Evolutionary conservation across 53 echinoderm and acorn worm species (phyloP).

Genomic region (Holothuria leucospilota): DNA sequence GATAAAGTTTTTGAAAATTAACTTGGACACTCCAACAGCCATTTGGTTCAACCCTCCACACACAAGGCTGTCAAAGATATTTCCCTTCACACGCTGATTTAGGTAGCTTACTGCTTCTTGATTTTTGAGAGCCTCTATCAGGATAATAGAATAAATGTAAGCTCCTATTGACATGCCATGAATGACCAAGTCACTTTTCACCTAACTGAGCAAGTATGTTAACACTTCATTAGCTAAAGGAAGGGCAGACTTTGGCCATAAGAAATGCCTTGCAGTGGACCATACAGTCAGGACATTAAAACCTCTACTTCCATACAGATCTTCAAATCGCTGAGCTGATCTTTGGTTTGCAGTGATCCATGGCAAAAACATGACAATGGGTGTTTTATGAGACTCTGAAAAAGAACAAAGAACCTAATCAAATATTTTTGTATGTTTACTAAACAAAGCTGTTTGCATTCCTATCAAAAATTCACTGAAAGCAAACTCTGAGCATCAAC

Average conservation of each 20-base stretch:
- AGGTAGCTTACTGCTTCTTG: not conserved
- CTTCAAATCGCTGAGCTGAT: constrained; percentile 64
- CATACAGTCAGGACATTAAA: constrained; percentile 80
- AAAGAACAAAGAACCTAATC: not conserved
- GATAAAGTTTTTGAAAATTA: constrained; percentile 3
- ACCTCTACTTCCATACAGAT: constrained; percentile 73
- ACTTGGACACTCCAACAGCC: constrained; percentile 61
- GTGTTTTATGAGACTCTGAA: constrained; percentile 66
- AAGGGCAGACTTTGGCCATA: constrained; percentile 72
- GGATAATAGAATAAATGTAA: constrained; percentile 66
- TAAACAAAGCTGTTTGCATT: no score
- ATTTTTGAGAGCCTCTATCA: not conserved
- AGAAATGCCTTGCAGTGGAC: constrained; percentile 56
- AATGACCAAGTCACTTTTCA: constrained; percentile 65
- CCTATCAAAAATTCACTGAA: no score
- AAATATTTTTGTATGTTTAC: no score
- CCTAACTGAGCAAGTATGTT: constrained; percentile 52
- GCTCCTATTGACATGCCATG: constrained; percentile 85
- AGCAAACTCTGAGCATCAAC: no score
- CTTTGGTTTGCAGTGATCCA: constrained; percentile 76
- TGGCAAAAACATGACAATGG: constrained; percentile 70
- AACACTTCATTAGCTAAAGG: constrained; percentile 61
- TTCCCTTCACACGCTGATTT: constrained; percentile 66
- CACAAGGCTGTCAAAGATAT: constrained; percentile 85
- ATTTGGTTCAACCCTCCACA: constrained; percentile 70